Evolutionary conservation across 2,113 vertebrate species (phyloP).

Genomic region (Gymnobelideus leadbeateri): DNA sequence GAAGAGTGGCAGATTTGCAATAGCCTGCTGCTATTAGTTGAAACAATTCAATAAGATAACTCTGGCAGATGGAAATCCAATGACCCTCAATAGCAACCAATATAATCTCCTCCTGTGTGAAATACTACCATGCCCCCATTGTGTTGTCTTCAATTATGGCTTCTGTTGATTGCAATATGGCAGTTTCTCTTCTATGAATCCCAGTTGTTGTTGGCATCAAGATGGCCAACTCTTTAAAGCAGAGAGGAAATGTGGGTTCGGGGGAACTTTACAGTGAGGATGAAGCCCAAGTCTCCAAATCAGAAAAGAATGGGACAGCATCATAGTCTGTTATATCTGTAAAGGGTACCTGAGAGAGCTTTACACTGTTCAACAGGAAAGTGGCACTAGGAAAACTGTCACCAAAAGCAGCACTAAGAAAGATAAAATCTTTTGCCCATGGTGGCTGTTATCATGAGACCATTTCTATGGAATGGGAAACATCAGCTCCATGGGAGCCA

Average conservation of each 20-base stretch:
- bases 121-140: constrained; percentile 73
- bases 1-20: constrained; percentile 66
- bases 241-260: neutral
- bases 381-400: neutral
- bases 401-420: neutral
- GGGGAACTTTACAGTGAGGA: neutral
- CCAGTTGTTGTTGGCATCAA: constrained; percentile 58
- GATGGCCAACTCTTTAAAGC: constrained; percentile 38
- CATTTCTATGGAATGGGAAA: constrained; percentile 12
- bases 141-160: constrained; percentile 70
- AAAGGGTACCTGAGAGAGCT: neutral
- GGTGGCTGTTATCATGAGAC: neutral
- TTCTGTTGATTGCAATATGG: constrained; percentile 74
- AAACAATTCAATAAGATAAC: constrained; percentile 66
- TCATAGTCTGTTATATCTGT: neutral
- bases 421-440: neutral
- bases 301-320: neutral
- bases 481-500: neutral
- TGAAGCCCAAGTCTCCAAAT: neutral
- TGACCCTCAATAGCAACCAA: constrained; percentile 73
- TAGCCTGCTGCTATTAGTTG: constrained; percentile 69
- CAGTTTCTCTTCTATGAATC: constrained; percentile 54
- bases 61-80: constrained; percentile 71
- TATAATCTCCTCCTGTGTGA: constrained; percentile 65
- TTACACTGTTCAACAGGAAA: neutral